phyloP scores from a whole-genome alignment of 1,140 invertebrate genomes.

The Chironomus striatipennis region DNA sequence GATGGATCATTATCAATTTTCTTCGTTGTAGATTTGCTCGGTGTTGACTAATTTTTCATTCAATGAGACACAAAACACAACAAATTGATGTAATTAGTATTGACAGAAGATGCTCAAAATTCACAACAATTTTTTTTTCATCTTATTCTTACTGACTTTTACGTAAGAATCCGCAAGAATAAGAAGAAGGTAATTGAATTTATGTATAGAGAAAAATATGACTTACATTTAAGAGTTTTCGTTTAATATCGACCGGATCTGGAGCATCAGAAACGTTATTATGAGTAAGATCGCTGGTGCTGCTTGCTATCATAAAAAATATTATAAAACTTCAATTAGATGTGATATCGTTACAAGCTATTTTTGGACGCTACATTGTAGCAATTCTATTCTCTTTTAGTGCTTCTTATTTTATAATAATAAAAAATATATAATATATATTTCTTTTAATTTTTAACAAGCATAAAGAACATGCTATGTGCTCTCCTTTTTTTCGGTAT shows the following conservation, averaged over 20 bases:
- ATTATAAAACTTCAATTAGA: neutral
- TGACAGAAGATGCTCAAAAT: neutral
- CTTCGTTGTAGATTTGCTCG: conserved; percentile 31
- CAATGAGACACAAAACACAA: neutral
- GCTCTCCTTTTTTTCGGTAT: too few species aligned
- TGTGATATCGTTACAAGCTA: too few species aligned
- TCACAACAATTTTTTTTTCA: too few species aligned
- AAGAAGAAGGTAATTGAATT: too few species aligned
- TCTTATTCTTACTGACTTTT: too few species aligned
- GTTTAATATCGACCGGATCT: conserved; percentile 35
- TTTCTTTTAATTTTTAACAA: too few species aligned
- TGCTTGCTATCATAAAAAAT: conserved; percentile 33
- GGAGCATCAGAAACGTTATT: conserved; percentile 36
- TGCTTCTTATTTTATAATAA: too few species aligned
- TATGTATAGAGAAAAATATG: neutral
- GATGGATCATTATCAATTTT: conserved; percentile 38
- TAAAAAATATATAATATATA: too few species aligned
- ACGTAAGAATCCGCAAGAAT: too few species aligned
- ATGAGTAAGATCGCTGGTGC: conserved; percentile 39
- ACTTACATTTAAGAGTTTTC: conserved; percentile 33
- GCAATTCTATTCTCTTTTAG: too few species aligned
- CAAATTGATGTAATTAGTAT: neutral
- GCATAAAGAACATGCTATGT: too few species aligned
- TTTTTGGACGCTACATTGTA: too few species aligned
- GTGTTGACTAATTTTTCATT: neutral